Conservation (phyloP, 2,888 invertebrate species). For the Crepidodera aurea region DNA sequence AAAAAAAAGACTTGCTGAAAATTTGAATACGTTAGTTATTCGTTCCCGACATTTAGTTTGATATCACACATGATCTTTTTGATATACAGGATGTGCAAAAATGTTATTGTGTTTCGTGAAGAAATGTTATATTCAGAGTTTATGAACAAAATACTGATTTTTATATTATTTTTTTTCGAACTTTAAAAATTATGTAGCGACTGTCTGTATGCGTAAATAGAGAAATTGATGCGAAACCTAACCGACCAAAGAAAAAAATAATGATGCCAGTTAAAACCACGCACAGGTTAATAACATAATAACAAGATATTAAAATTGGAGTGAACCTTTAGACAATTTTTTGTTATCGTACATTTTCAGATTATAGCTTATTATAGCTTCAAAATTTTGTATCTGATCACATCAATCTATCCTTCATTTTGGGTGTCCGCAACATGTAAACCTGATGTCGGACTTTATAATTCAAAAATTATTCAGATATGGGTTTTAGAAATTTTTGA, state of each 20-base stretch:
- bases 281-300: conserved; percentile 42
- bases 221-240: conserved; percentile 16
- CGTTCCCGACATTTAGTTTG: no score
- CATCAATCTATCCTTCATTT: conserved; percentile 11
- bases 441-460: conserved; percentile 9
- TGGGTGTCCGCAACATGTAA: not conserved
- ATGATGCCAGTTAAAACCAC: conserved; percentile 37
- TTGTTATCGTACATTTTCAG: conserved; percentile 12
- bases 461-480: conserved; percentile 17
- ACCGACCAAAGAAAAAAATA: not conserved
- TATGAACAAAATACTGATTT: no score
- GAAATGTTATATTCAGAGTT: no score
- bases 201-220: conserved; percentile 18
- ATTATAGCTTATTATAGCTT: conserved; percentile 31
- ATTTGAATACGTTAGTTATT: no score
- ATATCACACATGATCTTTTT: no score
- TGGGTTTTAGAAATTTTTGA: conserved; percentile 20
- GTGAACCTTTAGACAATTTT: conserved; percentile 28
- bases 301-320: conserved; percentile 33
- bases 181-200: no score
- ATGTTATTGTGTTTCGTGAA: no score
- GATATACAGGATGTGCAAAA: no score
- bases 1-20: no score
- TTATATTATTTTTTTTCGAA: no score
- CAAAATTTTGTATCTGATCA: conserved; percentile 18